Percentiles rank a stretch among this genome's conserved stretches.
Conservation (phyloP, 2,888 invertebrate genomes). For the Trachelus tabidus region DNA sequence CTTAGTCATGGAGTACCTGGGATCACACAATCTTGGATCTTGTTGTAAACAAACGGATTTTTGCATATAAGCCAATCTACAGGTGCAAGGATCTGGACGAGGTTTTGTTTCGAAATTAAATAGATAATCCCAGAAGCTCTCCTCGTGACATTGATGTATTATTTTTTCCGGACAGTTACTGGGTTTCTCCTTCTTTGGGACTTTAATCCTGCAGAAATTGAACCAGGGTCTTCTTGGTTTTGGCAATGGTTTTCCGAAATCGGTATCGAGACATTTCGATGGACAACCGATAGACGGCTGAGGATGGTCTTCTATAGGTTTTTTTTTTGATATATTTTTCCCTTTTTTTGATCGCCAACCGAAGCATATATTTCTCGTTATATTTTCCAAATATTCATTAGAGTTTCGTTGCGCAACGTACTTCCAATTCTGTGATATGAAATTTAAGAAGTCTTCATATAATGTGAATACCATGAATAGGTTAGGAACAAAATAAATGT, state of each 20-base stretch:
- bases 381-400: not conserved
- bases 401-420: not conserved
- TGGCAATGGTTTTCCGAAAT: slow-evolving; percentile 9
- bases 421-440: not conserved
- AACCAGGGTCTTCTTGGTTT: slow-evolving; percentile 12
- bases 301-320: not conserved
- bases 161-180: slow-evolving; percentile 2
- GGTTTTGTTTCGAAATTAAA: slow-evolving; percentile 19
- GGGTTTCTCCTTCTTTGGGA: slow-evolving; percentile 14
- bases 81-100: slow-evolving; percentile 20
- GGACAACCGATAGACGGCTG: slow-evolving; percentile 15
- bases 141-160: not conserved
- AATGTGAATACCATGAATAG: not conserved
- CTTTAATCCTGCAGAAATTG: slow-evolving; percentile 25
- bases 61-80: slow-evolving; percentile 12
- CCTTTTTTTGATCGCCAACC: not conserved
- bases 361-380: not conserved
- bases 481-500: not conserved
- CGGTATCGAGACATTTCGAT: slow-evolving; percentile 17
- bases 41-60: not conserved
- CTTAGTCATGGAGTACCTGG: slow-evolving; percentile 30
- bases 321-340: not conserved
- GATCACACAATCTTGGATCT: slow-evolving; percentile 36
- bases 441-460: not conserved
- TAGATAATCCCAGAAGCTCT: slow-evolving; percentile 30